Evolutionary conservation across 2,113 vertebrate genomes (phyloP).

Genomic region (Lanius collurio): DNA sequence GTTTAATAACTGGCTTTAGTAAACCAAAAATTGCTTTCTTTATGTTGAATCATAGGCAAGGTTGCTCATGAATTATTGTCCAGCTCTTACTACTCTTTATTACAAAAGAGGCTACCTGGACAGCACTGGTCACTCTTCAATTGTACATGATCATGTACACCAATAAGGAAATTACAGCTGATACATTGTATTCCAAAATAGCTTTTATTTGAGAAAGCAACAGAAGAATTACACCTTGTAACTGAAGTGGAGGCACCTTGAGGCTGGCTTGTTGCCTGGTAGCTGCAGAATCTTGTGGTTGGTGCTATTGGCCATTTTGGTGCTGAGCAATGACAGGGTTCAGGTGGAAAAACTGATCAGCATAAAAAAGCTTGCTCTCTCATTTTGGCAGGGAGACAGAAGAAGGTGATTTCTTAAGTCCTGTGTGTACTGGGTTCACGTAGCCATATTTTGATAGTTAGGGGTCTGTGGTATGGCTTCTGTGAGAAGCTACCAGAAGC

Average conservation of each 20-base stretch:
- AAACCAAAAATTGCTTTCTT: neutral
- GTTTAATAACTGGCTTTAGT: neutral
- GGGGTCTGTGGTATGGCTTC: neutral
- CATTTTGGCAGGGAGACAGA: neutral
- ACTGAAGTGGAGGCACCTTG: neutral
- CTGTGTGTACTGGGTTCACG: neutral
- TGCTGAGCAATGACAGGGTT: neutral
- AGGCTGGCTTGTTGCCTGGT: neutral
- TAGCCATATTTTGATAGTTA: neutral
- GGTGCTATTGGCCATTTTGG: neutral
- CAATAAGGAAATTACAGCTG: neutral
- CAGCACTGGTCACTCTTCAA: fast-evolving
- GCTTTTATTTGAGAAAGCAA: fast-evolving
- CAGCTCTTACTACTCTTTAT: neutral
- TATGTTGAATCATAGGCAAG: neutral
- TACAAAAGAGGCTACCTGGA: neutral
- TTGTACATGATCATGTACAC: neutral
- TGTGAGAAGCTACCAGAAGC: neutral
- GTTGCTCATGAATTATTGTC: neutral
- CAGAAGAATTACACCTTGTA: neutral
- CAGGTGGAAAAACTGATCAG: neutral
- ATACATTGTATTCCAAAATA: neutral
- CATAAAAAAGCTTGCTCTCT: neutral
- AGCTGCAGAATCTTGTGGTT: neutral
- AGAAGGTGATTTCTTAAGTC: neutral